Base-by-base conservation (phyloP, 2,888 invertebrate genomes). In the Melipona beecheii region DNA sequence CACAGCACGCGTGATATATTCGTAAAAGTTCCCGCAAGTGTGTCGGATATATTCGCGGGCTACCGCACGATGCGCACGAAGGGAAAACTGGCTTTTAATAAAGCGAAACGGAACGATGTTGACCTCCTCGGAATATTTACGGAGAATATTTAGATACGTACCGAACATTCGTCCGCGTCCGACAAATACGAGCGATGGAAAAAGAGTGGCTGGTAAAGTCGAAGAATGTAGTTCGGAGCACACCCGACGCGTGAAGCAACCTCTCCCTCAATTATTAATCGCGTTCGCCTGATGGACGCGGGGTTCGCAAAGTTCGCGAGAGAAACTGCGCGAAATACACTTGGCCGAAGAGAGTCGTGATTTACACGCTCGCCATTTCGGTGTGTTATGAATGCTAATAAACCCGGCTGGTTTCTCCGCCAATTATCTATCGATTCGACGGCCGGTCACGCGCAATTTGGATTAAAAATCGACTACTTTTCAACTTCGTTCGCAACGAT, bases 301-400 rank as follows among this genome's bases (percentile, higher is more conserved):
- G 6, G 15, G 50, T n/a, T n/a, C n/a, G n/a, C 24, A 31, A 31
- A 52, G 52, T 19, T 36, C 13, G 64, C 43, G 31, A 36, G 49
- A 27, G 43, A 19, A 27, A 27, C 24, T 56, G 19, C 15, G 27
- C 43, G 43, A 75, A 56, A 56, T 75, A 75, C 43, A 66, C 43
- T 21, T 36, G 0, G 24, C 54, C n/a, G 9, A 43, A 6, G 27
- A 66, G 27, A 27, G 75, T 56, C 66, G 66, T 66, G 65, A 75
- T 75, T 75, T 66, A 56, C 49, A 27, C 27, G 56, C 43, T 56
- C 66, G 65, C 43, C 65, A 66, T 66, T 75, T 66, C 66, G 27
- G 56, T 66, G 56, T 75, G 66, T 75, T 75, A 75, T 56, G 54
- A 66, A 65, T 75, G 66, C 75, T 75, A 75, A 75, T 66, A 75